Conservation (phyloP, 2,113 vertebrate genomes). For the Ameiurus melas region DNA sequence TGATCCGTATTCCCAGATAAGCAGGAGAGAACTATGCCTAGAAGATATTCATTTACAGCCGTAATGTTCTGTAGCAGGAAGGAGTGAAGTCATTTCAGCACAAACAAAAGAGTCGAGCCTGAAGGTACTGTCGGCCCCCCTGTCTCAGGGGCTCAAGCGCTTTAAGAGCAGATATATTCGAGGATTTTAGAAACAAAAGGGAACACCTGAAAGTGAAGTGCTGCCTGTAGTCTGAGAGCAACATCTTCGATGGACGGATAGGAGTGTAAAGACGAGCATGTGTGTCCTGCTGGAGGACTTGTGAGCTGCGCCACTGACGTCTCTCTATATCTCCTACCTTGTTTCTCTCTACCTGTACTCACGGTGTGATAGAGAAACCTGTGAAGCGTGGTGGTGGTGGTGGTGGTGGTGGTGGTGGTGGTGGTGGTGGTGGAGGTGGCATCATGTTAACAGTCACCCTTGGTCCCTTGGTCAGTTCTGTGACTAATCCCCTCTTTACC, state of each 20-base stretch:
- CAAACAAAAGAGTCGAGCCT: slow-evolving; percentile 63
- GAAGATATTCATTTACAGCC: slow-evolving; percentile 67
- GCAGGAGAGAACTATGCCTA: slow-evolving; percentile 51
- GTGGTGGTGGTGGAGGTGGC: too few species aligned
- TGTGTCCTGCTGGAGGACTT: slow-evolving; percentile 19
- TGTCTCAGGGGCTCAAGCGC: slow-evolving; percentile 12
- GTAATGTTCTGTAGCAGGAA: slow-evolving; percentile 70
- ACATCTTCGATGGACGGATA: not conserved
- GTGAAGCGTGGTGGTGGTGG: not conserved
- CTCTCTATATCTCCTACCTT: not conserved
- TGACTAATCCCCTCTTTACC: not conserved
- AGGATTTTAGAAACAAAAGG: not conserved
- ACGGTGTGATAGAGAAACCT: not conserved
- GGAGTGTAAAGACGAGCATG: slow-evolving; percentile 4
- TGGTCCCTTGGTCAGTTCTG: not conserved
- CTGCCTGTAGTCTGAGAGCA: not conserved
- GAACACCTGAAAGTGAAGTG: slow-evolving; percentile 18
- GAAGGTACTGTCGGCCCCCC: slow-evolving; percentile 43
- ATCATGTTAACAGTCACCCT: not conserved
- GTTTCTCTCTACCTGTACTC: not conserved
- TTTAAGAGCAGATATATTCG: not conserved
- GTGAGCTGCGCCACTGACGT: not conserved
- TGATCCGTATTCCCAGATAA: slow-evolving; percentile 57
- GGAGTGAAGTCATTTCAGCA: slow-evolving; percentile 67
- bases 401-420: too few species aligned